Evolutionary conservation across 2,113 vertebrate genomes (phyloP).

Genomic region (Eira barbara): DNA sequence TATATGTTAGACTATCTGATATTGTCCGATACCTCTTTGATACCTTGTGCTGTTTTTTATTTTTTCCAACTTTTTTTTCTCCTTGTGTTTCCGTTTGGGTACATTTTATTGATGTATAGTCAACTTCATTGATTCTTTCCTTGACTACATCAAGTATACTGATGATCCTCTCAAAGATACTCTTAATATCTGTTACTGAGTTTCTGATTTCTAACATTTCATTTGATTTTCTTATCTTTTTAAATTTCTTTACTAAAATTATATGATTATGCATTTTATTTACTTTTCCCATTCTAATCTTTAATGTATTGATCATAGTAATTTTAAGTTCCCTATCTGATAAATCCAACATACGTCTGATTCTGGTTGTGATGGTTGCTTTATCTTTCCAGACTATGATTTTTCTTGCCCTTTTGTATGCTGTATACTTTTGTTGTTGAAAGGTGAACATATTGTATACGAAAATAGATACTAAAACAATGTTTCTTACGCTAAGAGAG

Average conservation of each 20-base stretch:
- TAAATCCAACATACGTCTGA: neutral
- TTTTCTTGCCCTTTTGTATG: neutral
- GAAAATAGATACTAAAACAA: neutral
- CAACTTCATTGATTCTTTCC: neutral
- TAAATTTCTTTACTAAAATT: neutral
- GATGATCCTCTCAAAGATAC: neutral
- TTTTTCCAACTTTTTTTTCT: neutral
- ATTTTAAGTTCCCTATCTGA: neutral
- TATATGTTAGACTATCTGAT: neutral
- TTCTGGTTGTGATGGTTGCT: neutral
- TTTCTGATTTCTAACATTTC: neutral
- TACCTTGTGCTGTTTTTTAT: neutral
- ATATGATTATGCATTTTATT: neutral
- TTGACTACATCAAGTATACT: neutral
- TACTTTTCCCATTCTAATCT: neutral
- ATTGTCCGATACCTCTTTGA: neutral
- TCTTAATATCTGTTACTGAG: neutral
- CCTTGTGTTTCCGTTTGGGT: neutral
- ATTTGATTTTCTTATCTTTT: neutral
- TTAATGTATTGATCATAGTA: neutral
- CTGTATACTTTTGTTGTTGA: neutral
- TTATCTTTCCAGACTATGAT: neutral
- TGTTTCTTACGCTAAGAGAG: neutral
- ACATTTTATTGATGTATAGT: neutral
- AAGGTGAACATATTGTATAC: neutral